These are phyloP conservation scores for Nettapus auritus DNA, from an alignment of 2,113 vertebrate species.

Conservation along the genomic window DNA sequence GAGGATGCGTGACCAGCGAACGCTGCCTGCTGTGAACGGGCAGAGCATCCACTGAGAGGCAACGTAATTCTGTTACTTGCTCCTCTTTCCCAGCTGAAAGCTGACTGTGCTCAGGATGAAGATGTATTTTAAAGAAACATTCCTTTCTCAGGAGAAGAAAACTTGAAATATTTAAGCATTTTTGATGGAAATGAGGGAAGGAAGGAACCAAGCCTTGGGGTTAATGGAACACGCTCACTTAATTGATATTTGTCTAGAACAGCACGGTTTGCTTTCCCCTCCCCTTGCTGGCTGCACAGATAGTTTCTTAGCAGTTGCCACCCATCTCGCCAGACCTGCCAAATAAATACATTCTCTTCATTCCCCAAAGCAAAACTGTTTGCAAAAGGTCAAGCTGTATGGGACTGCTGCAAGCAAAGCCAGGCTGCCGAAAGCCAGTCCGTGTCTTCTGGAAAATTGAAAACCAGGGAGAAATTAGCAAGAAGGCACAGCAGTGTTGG, in stretches of 20 bases:
- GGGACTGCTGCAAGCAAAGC: neutral
- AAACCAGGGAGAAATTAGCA: neutral
- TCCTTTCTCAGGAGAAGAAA: neutral
- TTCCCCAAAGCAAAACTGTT: slow-evolving; percentile 8
- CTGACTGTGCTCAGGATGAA: neutral
- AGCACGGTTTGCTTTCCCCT: neutral
- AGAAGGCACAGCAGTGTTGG: neutral
- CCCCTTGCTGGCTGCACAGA: neutral
- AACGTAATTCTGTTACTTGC: neutral
- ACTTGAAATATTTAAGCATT: neutral
- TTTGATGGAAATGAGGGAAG: slow-evolving; percentile 1
- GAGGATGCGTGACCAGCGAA: neutral
- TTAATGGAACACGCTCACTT: slow-evolving; percentile 13
- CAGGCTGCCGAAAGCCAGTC: neutral
- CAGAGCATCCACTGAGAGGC: slow-evolving; percentile 9
- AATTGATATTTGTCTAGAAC: slow-evolving; percentile 17
- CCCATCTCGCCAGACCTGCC: neutral
- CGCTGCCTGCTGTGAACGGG: neutral
- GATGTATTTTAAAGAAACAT: neutral
- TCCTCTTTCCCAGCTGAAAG: neutral
- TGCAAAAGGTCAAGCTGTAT: neutral
- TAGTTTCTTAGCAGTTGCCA: slow-evolving; percentile 5
- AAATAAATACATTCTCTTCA: slow-evolving; percentile 11
- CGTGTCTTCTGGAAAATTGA: neutral
- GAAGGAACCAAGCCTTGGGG: neutral